Evolutionary conservation across 2,888 invertebrate genomes (phyloP), one percentile per base, ranked within the genome.

Genomic region (Sericinus montela): DNA sequence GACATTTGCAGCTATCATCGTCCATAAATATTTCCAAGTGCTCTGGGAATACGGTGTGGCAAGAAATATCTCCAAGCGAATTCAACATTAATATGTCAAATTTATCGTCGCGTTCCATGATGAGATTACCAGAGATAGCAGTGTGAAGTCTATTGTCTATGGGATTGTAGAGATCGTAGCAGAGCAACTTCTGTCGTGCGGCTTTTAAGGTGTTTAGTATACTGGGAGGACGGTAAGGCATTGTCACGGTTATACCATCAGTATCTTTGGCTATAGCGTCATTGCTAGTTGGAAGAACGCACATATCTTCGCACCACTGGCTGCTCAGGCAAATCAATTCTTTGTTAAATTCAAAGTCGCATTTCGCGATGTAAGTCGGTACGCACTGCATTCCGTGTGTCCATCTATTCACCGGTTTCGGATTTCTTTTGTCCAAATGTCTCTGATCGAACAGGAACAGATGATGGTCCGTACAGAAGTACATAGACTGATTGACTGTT

Each of bases 341-440:
- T 49, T 78, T 80, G 44, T 72, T 72, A 39, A 62, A 58, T 42
- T 82, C 85, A 62, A 80, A 80, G 46, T 70, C 63, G 16, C 73
- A 67, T 14, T 80, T 65, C 4, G 75, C 64, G 32, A 88, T 77
- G 42, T 86, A 81, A 1, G 89, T 73, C 0, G 91, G 91, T 3
- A 82, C 65, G 51, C 81, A 82, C 56, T 87, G 80, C 68, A 91
- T 89, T 4, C 90, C 89, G 55, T 91, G 91, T 0, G 86, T 90
- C 91, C 91, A 92, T 51, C 91, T 78, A 56, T 89, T 89, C 3
- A 86, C 63, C 0, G 84, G 64, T 54, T 68, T 73, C 0, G 75
- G 59, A 37, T 72, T 70, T 2, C 60, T 59, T 13, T 58, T 63
- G 32, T 63, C 62, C 30, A 57, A 57, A 52, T 67, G 75, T 9